These are phyloP conservation scores for Caerostris extrusa DNA, from an alignment of 1,140 invertebrate species.

Conservation along the genomic window DNA sequence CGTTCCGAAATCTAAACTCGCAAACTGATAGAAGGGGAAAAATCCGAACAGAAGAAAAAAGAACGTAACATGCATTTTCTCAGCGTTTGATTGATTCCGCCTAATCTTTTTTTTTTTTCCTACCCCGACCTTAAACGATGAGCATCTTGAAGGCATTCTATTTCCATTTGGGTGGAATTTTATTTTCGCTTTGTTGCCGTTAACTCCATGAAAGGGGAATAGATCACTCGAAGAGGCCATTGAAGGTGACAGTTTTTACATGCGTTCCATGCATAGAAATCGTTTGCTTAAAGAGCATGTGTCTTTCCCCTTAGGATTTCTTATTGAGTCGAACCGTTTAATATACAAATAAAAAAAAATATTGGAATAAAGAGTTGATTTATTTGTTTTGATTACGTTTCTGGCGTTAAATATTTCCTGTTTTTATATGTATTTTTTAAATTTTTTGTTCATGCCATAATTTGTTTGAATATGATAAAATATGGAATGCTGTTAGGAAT, in stretches of 20 bases:
- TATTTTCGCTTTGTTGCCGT: conserved; percentile 49
- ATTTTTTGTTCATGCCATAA: neutral
- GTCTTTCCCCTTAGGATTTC: neutral
- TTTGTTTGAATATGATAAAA: neutral
- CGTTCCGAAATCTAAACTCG: neutral
- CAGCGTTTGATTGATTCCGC: conserved; percentile 49
- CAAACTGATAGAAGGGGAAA: too few species aligned
- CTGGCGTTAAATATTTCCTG: conserved; percentile 1
- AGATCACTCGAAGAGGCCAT: conserved; percentile 39
- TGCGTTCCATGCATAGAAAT: conserved; percentile 49
- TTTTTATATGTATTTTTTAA: too few species aligned
- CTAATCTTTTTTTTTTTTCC: conserved; percentile 54
- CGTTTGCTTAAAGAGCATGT: conserved; percentile 6
- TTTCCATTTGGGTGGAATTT: conserved; percentile 43
- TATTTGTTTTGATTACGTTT: conserved; percentile 13
- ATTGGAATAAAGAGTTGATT: neutral
- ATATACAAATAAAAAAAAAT: neutral
- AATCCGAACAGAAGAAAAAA: neutral
- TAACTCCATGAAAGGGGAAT: conserved; percentile 49
- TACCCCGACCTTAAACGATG: conserved; percentile 44
- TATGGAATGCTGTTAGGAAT: too few species aligned
- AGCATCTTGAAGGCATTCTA: conserved; percentile 44
- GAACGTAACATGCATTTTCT: conserved; percentile 19
- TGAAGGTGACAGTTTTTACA: conserved; percentile 33
- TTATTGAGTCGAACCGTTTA: neutral